Conservation (phyloP, 2,113 vertebrate species). For the Rhegmatorhina hoffmannsi region DNA sequence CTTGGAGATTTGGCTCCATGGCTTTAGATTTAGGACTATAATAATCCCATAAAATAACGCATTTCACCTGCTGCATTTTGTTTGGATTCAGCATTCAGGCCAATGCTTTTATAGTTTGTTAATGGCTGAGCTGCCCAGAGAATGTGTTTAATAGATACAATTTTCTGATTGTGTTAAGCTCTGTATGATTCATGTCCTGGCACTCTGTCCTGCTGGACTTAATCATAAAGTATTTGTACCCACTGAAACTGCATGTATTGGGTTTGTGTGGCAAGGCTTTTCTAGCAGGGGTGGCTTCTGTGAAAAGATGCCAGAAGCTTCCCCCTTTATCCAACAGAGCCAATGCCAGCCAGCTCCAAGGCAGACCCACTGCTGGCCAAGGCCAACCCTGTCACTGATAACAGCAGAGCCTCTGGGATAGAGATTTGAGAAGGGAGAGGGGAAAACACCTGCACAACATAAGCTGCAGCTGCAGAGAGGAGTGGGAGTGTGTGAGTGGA, state of each 20-base stretch:
- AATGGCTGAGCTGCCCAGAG: neutral
- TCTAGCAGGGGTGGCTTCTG: neutral
- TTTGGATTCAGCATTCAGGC: neutral
- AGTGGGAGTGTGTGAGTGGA: neutral
- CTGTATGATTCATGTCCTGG: neutral
- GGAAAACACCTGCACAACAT: no score
- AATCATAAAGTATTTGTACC: neutral
- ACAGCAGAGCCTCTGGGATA: accelerated
- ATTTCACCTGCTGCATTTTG: neutral
- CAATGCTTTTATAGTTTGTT: neutral
- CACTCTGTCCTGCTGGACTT: neutral
- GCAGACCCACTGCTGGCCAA: neutral
- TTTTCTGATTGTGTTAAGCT: conserved; percentile 23
- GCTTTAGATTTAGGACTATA: neutral
- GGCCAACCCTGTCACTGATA: accelerated
- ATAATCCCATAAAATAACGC: neutral
- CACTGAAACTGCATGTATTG: neutral
- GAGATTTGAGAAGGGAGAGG: neutral
- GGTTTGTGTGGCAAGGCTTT: neutral
- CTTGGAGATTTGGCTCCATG: neutral
- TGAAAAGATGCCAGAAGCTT: neutral
- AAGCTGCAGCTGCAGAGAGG: neutral
- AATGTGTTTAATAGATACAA: neutral
- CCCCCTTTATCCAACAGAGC: accelerated
- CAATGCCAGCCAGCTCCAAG: neutral